Evolutionary conservation across 2,888 invertebrate genomes (phyloP).

Genomic region (Chrysopilus asiliformis): DNA sequence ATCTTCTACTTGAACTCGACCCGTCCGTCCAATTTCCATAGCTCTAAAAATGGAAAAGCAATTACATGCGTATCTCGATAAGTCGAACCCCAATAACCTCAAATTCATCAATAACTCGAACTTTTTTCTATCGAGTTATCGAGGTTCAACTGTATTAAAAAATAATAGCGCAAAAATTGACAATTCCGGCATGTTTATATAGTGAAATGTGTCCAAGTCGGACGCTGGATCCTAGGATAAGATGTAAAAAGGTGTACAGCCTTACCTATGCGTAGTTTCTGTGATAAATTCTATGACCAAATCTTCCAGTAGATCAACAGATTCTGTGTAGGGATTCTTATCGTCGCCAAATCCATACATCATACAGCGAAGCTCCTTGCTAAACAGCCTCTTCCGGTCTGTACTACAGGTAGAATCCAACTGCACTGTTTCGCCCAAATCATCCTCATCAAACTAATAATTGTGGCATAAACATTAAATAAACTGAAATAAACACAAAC

Average conservation of each 20-base stretch:
- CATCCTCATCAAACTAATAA: slow-evolving; percentile 43
- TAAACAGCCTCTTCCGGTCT: slow-evolving; percentile 73
- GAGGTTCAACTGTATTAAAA: too few relatives aligned
- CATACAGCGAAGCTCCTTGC: slow-evolving; percentile 91
- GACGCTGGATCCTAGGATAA: too few relatives aligned
- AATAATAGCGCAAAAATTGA: too few relatives aligned
- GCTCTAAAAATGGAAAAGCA: slow-evolving; percentile 44
- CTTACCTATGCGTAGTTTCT: slow-evolving; percentile 73
- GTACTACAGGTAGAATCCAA: slow-evolving; percentile 52
- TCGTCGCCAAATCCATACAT: slow-evolving; percentile 99
- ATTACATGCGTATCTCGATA: background rate
- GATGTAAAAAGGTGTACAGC: too few relatives aligned
- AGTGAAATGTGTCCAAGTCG: too few relatives aligned
- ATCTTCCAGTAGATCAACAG: slow-evolving; percentile 94
- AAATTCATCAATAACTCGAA: too few relatives aligned
- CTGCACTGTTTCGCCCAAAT: slow-evolving; percentile 54
- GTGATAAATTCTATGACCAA: slow-evolving; percentile 95
- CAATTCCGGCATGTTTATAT: too few relatives aligned
- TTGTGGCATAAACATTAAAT: too few relatives aligned
- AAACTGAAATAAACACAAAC: too few relatives aligned
- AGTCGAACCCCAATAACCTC: too few relatives aligned
- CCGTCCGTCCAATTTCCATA: slow-evolving; percentile 94
- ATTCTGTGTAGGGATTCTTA: slow-evolving; percentile 97
- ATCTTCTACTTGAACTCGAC: slow-evolving; percentile 95
- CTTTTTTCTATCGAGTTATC: too few relatives aligned